Evolutionary conservation across 1,140 invertebrate genomes (phyloP).

Genomic region (Argopecten irradians): DNA sequence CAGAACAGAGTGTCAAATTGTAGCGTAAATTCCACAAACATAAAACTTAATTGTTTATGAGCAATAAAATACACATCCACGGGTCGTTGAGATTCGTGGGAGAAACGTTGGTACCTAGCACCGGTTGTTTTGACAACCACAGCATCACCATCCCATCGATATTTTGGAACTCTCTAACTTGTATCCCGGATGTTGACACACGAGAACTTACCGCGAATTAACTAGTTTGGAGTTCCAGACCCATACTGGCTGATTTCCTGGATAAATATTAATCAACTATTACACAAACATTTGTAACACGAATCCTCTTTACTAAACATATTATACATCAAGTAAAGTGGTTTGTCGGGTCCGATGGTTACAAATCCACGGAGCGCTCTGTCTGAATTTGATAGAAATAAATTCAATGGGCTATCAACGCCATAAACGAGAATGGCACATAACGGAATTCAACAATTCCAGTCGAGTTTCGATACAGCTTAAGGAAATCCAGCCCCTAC

Average conservation of each 20-base stretch:
- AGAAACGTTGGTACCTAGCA: background rate
- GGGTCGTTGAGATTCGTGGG: background rate
- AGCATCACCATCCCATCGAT: background rate
- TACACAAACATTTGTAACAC: background rate
- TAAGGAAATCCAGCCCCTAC: no score
- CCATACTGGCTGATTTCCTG: background rate
- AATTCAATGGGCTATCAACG: background rate
- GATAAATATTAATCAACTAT: slow-evolving; percentile 5
- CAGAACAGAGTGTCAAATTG: background rate
- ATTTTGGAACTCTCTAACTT: background rate
- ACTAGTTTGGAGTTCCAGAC: background rate
- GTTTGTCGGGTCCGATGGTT: background rate
- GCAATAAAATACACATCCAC: background rate
- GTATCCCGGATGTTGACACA: background rate
- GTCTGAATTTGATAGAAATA: background rate
- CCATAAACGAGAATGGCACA: no score
- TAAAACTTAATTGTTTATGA: background rate
- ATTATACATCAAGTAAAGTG: background rate
- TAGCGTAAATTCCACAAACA: background rate
- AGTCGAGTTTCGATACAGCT: no score
- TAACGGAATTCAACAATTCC: no score
- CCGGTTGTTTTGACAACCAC: background rate
- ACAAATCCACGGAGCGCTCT: background rate
- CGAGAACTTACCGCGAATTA: background rate
- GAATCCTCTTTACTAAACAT: background rate